These are phyloP conservation scores for Coryphaenoides rupestris DNA, from an alignment of 2,113 vertebrate species.

Conservation along the genomic window DNA sequence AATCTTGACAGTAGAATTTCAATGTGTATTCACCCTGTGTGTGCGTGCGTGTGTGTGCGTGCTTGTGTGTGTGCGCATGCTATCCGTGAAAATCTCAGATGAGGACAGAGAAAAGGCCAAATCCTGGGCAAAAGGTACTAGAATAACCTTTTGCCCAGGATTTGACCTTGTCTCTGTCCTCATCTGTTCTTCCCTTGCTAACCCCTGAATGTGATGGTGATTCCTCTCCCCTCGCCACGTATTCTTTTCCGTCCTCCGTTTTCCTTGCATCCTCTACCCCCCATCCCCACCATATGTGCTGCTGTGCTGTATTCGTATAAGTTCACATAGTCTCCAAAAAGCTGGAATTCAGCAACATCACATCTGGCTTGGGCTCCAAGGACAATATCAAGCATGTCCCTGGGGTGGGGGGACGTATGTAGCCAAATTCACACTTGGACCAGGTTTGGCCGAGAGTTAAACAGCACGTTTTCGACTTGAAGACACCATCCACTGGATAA, in stretches of 20 bases:
- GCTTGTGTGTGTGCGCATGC: no score
- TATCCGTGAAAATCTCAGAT: no score
- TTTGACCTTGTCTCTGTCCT: slow-evolving; percentile 4
- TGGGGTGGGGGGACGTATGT: slow-evolving; percentile 99
- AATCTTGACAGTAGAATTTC: no score
- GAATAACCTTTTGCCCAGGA: slow-evolving; percentile 5
- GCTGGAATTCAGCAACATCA: slow-evolving; percentile 97
- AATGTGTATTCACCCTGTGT: no score
- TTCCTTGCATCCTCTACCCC: slow-evolving; percentile 12
- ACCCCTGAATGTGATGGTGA: slow-evolving; percentile 1
- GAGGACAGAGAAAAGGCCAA: no score
- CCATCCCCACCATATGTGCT: slow-evolving; percentile 74
- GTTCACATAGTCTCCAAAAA: slow-evolving; percentile 99
- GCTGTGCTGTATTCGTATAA: slow-evolving; percentile 80
- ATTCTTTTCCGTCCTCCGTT: background rate
- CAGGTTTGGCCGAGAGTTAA: background rate
- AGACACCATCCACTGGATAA: background rate
- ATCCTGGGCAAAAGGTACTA: no score
- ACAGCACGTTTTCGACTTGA: no score
- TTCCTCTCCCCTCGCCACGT: background rate
- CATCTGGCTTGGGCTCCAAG: slow-evolving; percentile 99
- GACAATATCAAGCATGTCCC: slow-evolving; percentile 99
- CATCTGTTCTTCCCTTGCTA: background rate
- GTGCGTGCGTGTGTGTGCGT: no score
- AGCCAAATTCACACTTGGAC: slow-evolving; percentile 44